Evolutionary conservation across 2,113 vertebrate genomes (phyloP).

Genomic region (Tragulus kanchil): DNA sequence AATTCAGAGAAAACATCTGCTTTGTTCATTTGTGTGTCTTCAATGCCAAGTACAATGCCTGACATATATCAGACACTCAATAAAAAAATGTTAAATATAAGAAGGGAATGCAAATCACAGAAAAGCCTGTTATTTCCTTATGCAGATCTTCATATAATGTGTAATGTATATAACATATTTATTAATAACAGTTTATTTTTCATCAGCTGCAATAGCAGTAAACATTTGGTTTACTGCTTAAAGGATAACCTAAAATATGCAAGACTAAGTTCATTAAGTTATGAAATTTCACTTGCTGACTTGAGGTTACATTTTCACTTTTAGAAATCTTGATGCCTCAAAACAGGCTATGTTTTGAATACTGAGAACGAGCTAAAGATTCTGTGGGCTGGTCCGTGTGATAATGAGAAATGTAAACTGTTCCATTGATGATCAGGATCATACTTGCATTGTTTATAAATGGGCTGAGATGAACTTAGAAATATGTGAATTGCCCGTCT

Average conservation of each 20-base stretch:
- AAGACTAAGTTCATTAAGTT: not conserved
- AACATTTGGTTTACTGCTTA: conserved; percentile 24
- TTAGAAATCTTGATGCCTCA: not conserved
- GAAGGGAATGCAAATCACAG: not conserved
- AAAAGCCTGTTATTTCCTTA: conserved; percentile 3
- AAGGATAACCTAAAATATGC: conserved; percentile 1
- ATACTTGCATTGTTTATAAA: not conserved
- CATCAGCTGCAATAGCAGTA: not conserved
- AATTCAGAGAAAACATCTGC: not conserved
- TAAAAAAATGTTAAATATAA: not conserved
- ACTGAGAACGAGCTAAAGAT: not conserved
- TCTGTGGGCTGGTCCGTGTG: not conserved
- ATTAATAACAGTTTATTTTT: not conserved
- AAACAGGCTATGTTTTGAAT: not conserved
- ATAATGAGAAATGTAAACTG: not conserved
- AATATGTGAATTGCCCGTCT: not conserved
- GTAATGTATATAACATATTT: not conserved
- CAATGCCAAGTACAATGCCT: not conserved
- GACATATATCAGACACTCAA: not conserved
- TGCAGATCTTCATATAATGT: not conserved
- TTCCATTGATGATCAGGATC: not conserved
- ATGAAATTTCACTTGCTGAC: not conserved
- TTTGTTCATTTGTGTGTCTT: not conserved
- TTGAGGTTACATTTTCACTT: not conserved
- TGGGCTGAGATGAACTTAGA: not conserved